Base-by-base conservation (phyloP, 2,113 vertebrate species). In the Semnornis frantzii region DNA sequence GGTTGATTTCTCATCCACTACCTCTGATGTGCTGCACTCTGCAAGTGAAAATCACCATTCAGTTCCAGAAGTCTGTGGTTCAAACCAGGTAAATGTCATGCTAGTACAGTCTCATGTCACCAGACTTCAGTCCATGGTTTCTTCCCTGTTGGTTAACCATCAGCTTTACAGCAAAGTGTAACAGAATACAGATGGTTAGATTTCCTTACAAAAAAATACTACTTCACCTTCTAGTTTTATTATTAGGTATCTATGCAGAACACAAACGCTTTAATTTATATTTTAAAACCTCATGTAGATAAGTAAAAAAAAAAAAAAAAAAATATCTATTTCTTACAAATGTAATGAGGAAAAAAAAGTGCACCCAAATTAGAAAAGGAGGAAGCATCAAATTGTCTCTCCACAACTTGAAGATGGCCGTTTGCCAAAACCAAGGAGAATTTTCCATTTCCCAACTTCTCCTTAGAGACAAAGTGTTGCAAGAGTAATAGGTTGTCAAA, bases 1-100 rank as follows among this genome's bases (percentile, higher is more conserved):
- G 13, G 78, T 5, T 1, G 3, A 57, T 6, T 14, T 14, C 60
- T 70, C 28, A 68, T 75, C 18, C 44, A 79, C 71, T 64, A 60
- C 15, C 9, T 27, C 52, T 55, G 11, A 20, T 30, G 33, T 72
- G 58, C n/a, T 28, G 17, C 44, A 87, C 5, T 31, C 33, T 42
- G 8, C 30, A 62, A 69, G 70, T n/a, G 54, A 89, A 72, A 33
- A 52, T 20, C 27, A 42, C 23, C 31, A 24, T 21, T 80, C 24
- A n/a, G 2, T 33, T 82, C 25, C 42, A 34, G 34, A 58, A 64
- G 37, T 27, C 39, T 46, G 1, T 0, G 0, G 57, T 16, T 86
- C 73, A 81, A 83, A 78, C 6, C 0, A 0, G 11, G 15, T n/a
- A 90, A 82, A 82, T 34, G 27, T 39, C 60, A 81, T 12, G 34